phyloP scores from a whole-genome alignment of 2,113 vertebrate genomes.

The Ammodytes marinus region DNA sequence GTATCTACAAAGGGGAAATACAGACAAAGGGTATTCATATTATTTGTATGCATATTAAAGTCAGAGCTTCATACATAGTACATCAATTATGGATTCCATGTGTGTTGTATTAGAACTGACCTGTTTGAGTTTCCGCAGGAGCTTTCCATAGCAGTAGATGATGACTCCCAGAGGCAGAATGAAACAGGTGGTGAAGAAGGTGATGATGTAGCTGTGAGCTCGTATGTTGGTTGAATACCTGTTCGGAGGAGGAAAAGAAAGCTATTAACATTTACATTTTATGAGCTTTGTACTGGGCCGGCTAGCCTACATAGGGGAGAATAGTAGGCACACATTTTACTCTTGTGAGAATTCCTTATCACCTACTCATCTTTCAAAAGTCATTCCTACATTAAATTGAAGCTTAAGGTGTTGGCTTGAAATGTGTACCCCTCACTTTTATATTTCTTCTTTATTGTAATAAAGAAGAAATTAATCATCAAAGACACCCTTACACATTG shows the following conservation, averaged over 20 bases:
- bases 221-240: slow-evolving; percentile 89
- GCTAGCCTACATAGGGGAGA: too few species aligned
- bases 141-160: slow-evolving; percentile 90
- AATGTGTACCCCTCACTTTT: too few species aligned
- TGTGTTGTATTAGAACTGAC: slow-evolving; percentile 59
- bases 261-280: background rate
- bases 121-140: slow-evolving; percentile 89
- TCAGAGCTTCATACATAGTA: background rate
- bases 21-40: background rate
- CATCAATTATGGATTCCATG: background rate
- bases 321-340: too few species aligned
- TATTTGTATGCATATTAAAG: background rate
- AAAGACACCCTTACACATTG: too few species aligned
- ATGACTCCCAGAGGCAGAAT: slow-evolving; percentile 89
- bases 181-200: slow-evolving; percentile 90
- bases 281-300: background rate
- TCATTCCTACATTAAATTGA: too few species aligned
- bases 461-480: too few species aligned
- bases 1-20: background rate
- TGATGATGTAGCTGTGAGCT: slow-evolving; percentile 89
- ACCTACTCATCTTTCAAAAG: too few species aligned
- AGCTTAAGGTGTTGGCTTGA: too few species aligned
- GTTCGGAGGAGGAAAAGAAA: slow-evolving; percentile 23
- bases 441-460: too few species aligned
- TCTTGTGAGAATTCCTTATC: too few species aligned